Base-by-base conservation (phyloP, 2,888 invertebrate genomes). In the Cybosia mesomella region DNA sequence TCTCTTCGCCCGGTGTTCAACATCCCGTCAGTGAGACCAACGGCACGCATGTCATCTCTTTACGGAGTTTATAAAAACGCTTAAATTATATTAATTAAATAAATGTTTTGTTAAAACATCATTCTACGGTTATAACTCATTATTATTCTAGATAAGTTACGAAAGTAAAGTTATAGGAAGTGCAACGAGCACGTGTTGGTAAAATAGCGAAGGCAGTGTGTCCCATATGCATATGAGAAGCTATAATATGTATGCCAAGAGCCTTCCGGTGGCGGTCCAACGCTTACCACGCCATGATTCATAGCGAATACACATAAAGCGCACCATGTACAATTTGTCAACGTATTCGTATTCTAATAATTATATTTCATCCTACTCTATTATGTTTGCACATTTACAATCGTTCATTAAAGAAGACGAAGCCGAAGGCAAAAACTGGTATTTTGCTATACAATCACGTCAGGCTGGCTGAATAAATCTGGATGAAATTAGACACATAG, bases 221-320 rank as follows among this genome's bases (percentile, higher is more conserved):
- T 86, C 87, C 89, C 82, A 90, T 82, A 87, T 89, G 83, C 87
- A 86, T 87, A 79, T 77, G 69, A 75, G 73, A 79, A 76, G 71
- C 79, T 83, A 83, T 80, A 83, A 83, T 85, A 88, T 86, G 85
- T 90, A 87, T 88, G 89, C 84, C 88, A 86, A 77, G 75, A 84
- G 83, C 87, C 90, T 92, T 92, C 93, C 93, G 91, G 92, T 84
- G 80, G 71, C 76, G 76, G 74, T 77, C 72, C 74, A 83, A 87
- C 88, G 82, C 86, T 89, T 85, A 85, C 79, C 81, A 74, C 79
- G 85, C 85, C 85, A 86, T 87, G 83, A 77, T 81, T 80, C 74
- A 77, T 80, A 79, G 75, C 80, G 79, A 75, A 78, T 73, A 60
- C 18, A n/a, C 54, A 21, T 65, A 34, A 58, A 72, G 32, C 67